These are phyloP conservation scores for Drosophila pallidifrons DNA, from an alignment of 1,140 invertebrate genomes.

Conservation along the genomic window DNA sequence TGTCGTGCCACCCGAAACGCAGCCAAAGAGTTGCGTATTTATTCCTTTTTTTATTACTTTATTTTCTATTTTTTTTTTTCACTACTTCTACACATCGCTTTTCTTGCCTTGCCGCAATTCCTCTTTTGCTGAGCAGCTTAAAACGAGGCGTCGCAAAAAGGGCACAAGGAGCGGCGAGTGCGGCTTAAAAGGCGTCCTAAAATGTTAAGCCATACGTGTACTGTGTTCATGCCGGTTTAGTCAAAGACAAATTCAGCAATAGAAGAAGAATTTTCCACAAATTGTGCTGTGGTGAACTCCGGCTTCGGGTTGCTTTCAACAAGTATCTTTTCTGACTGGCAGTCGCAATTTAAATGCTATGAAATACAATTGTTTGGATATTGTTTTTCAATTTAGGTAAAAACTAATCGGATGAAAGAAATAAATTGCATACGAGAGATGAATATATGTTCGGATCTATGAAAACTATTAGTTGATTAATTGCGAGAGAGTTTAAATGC, in stretches of 20 bases:
- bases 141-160: constrained; percentile 31
- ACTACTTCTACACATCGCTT: neutral
- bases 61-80: neutral
- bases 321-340: neutral
- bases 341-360: neutral
- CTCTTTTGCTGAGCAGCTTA: constrained; percentile 43
- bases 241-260: constrained; percentile 70
- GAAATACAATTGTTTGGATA: neutral
- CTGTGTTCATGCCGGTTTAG: constrained; percentile 74
- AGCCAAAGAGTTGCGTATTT: constrained; percentile 37
- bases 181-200: constrained; percentile 62
- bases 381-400: too few relatives aligned
- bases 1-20: constrained; percentile 6
- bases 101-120: neutral
- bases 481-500: too few relatives aligned
- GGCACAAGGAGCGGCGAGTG: constrained; percentile 20
- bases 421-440: too few relatives aligned
- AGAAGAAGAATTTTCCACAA: constrained; percentile 4
- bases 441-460: too few relatives aligned
- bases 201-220: constrained; percentile 78
- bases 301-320: neutral
- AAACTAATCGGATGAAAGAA: too few relatives aligned
- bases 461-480: too few relatives aligned
- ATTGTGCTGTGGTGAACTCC: constrained; percentile 3
- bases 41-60: constrained; percentile 31